phyloP scores from a whole-genome alignment of 2,888 invertebrate genomes.

The Pandemis heparana region DNA sequence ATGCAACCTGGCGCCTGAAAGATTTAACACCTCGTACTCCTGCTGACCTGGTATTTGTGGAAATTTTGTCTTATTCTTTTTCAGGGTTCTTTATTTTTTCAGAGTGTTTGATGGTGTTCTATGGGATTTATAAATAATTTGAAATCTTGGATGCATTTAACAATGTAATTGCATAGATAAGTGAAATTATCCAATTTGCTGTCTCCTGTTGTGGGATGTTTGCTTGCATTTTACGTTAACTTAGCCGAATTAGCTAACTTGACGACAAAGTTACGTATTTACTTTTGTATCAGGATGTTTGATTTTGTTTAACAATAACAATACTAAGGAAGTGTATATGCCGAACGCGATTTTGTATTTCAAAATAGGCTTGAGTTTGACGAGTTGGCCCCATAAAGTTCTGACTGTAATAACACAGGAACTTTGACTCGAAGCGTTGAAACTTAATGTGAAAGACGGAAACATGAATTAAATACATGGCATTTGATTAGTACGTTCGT shows the following conservation, averaged over 20 bases:
- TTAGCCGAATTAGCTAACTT: slow-evolving; percentile 12
- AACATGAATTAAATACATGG: background rate
- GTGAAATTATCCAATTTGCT: background rate
- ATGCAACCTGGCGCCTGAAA: slow-evolving; percentile 30
- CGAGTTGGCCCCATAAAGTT: slow-evolving; percentile 6
- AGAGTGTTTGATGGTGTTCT: too few species aligned
- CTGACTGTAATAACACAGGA: slow-evolving; percentile 2
- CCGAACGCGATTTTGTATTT: slow-evolving; percentile 15
- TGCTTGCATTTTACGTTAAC: background rate
- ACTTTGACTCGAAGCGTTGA: slow-evolving; percentile 8
- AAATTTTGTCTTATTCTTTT: background rate
- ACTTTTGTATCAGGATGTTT: slow-evolving; percentile 33
- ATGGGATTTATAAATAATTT: too few species aligned
- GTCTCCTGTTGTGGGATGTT: background rate
- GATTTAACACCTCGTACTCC: slow-evolving; percentile 34
- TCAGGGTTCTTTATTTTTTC: too few species aligned
- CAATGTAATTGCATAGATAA: background rate
- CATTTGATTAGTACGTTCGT: background rate
- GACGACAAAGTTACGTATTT: slow-evolving; percentile 28
- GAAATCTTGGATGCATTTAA: too few species aligned
- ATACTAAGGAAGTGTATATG: slow-evolving; percentile 12
- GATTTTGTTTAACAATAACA: slow-evolving; percentile 39
- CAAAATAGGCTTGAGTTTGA: slow-evolving; percentile 10
- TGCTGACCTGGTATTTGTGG: slow-evolving; percentile 26
- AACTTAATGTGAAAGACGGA: background rate